These are phyloP conservation scores for Peromyscus nudipes DNA, from an alignment of 2,797 vertebrate species.

Conservation along the genomic window DNA sequence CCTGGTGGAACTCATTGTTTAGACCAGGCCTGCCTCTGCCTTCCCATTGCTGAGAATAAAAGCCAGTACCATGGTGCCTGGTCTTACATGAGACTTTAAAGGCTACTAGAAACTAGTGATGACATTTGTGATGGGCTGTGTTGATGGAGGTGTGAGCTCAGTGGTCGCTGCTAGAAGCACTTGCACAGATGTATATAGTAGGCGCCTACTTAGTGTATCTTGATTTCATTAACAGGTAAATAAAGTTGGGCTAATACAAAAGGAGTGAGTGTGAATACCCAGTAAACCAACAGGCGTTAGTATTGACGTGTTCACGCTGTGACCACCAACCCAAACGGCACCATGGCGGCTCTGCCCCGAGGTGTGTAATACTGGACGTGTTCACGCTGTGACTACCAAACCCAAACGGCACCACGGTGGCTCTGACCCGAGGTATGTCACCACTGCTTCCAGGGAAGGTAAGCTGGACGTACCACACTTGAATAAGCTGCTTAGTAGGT, in stretches of 20 bases:
- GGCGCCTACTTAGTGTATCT: not conserved
- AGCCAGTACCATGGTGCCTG: not conserved
- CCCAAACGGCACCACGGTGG: not conserved
- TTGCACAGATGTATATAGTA: not conserved
- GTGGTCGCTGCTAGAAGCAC: not conserved
- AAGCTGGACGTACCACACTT: not conserved
- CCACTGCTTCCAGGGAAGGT: not conserved
- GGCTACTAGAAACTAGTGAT: slow-evolving; percentile 8
- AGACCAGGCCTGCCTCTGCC: not conserved
- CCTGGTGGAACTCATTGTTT: not conserved
- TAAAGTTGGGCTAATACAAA: slow-evolving; percentile 46
- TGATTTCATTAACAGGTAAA: slow-evolving; percentile 66
- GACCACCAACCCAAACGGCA: not conserved
- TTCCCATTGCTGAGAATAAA: not conserved
- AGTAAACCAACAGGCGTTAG: not conserved
- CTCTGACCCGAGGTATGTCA: not conserved
- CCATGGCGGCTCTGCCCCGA: not conserved
- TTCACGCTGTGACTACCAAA: not conserved
- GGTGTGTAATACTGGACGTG: not conserved
- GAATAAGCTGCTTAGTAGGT: not conserved
- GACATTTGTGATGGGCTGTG: not conserved
- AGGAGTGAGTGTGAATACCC: not conserved
- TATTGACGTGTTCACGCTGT: not conserved
- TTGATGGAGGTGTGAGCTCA: not conserved
- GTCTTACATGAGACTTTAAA: not conserved